Conservation (phyloP, 2,113 vertebrate genomes). For the Ardeotis arabs region DNA sequence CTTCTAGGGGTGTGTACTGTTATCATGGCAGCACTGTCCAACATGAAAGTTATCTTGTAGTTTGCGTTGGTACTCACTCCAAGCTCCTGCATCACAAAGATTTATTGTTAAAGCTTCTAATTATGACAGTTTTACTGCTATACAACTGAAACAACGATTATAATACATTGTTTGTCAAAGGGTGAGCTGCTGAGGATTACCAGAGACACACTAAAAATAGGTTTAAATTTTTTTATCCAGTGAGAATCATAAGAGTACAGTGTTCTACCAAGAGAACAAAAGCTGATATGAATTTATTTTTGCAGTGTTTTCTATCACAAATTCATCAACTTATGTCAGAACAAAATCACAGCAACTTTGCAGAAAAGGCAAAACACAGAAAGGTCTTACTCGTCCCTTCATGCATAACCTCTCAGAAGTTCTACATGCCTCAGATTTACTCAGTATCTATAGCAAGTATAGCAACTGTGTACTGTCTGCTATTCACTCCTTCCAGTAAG, state of each 20-base stretch:
- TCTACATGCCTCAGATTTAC: background rate
- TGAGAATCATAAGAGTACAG: background rate
- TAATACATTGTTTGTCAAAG: background rate
- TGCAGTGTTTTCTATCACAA: background rate
- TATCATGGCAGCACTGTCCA: constrained; percentile 99
- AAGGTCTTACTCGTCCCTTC: background rate
- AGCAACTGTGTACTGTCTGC: background rate
- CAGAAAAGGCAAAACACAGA: background rate
- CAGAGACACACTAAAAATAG: background rate
- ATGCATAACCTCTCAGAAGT: background rate
- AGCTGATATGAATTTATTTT: background rate
- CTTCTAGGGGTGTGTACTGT: constrained; percentile 96
- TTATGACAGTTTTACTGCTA: background rate
- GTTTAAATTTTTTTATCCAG: background rate
- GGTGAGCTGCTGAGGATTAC: background rate
- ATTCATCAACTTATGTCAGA: background rate
- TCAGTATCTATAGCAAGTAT: background rate
- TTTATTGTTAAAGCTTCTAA: background rate
- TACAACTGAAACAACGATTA: background rate
- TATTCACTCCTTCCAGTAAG: background rate
- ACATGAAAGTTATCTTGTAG: constrained; percentile 98
- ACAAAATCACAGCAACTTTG: constrained; percentile 1
- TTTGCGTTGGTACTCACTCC: constrained; percentile 95
- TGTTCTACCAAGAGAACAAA: background rate
- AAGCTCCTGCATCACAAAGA: constrained; percentile 84